phyloP scores from a whole-genome alignment of 92 coral and sea anemone species.

The Porites lobata region DNA sequence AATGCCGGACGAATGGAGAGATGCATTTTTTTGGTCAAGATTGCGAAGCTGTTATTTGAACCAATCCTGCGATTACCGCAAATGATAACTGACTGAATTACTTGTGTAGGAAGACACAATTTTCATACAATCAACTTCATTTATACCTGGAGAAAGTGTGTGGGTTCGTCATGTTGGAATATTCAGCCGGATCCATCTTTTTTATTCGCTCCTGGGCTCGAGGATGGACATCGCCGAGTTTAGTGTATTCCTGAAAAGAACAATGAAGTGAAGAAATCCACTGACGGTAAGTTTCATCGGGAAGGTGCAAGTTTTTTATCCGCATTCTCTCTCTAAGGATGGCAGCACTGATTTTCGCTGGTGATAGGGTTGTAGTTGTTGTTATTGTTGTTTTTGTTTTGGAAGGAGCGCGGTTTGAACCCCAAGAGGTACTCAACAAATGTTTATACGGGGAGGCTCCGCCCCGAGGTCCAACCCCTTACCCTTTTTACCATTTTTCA shows the following conservation, averaged over 20 bases:
- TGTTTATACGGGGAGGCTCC: no score
- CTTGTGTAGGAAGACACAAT: background rate
- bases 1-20: conserved; percentile 1
- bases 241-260: conserved; percentile 82
- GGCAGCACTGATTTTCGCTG: no score
- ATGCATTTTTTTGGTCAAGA: background rate
- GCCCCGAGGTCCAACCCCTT: no score
- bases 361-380: no score
- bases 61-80: background rate
- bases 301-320: background rate
- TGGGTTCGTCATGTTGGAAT: conserved; percentile 86
- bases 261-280: background rate
- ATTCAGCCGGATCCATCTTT: conserved; percentile 93
- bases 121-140: background rate
- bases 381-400: no score
- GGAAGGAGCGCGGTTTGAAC: no score
- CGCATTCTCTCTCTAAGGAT: no score
- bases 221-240: conserved; percentile 88
- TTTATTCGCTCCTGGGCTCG: conserved; percentile 85
- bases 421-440: no score
- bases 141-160: conserved; percentile 84
- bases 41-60: no score
- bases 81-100: background rate
- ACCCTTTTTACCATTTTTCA: no score
- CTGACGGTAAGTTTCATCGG: background rate